phyloP scores from a whole-genome alignment of 2,113 vertebrate species.

The Bothrops jararaca region DNA sequence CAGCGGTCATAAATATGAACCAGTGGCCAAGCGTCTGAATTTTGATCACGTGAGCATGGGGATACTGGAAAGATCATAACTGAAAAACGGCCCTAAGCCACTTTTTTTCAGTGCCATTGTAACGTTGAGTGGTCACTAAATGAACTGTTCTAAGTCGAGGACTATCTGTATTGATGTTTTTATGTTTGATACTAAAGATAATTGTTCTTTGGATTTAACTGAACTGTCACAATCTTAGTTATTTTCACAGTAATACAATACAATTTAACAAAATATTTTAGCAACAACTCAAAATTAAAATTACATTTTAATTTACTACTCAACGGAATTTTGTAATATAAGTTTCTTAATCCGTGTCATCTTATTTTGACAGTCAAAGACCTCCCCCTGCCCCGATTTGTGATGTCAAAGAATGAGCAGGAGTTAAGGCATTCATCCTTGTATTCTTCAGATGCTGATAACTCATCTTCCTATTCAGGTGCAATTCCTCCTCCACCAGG shows the following conservation, averaged over 20 bases:
- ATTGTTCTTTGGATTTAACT: neutral
- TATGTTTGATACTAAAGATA: neutral
- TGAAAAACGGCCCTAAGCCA: neutral
- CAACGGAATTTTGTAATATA: neutral
- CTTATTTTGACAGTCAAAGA: slow-evolving; percentile 83
- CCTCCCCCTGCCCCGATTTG: slow-evolving; percentile 90
- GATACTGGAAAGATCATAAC: neutral
- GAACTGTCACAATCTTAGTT: neutral
- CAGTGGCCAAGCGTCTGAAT: neutral
- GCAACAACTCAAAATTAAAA: neutral
- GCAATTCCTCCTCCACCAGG: slow-evolving; percentile 93
- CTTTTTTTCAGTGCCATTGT: neutral
- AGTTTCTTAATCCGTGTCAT: neutral
- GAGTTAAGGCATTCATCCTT: slow-evolving; percentile 83
- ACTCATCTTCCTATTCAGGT: slow-evolving; percentile 85
- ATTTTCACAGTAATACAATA: neutral
- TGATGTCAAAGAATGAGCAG: slow-evolving; percentile 91
- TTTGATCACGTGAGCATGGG: neutral
- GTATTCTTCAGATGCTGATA: slow-evolving; percentile 88
- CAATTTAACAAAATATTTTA: neutral
- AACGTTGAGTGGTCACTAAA: neutral
- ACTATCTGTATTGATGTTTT: neutral
- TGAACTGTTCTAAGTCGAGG: neutral
- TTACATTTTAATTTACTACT: neutral
- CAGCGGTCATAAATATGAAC: neutral